Base-by-base conservation (phyloP, 2,888 invertebrate genomes). In the Pseudoips prasinana region DNA sequence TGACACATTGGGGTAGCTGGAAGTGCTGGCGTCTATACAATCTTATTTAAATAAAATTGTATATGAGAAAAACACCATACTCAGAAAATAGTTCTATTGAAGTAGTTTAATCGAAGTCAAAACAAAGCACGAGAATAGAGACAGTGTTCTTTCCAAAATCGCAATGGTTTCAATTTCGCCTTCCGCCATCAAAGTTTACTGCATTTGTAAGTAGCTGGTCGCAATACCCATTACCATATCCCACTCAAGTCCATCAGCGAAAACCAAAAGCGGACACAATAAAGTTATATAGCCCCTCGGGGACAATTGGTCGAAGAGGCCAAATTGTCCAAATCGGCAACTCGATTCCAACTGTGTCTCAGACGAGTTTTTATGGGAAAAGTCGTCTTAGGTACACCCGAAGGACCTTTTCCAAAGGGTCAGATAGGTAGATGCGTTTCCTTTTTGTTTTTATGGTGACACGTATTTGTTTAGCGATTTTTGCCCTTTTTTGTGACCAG, bases 191-290 rank as follows among this genome's bases (percentile, higher is more conserved):
- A 23, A 28, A 42, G 14, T 14, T 14, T 14, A 14, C 14, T 14
- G 14, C 14, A 14, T 2, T 31, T 30, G 17, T 26, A 38, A 40
- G 23, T 18, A 22, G 38, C 39, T 39, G 26, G 24, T 32, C 37
- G 39, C 38, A 22, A 22, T 25, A 22, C 29, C 32, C 29, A 54
- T 55, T 46, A 43, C 51, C 51, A 51, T 55, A 48, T 37, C 42
- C 32, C 48, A 54, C 45, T 54, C 45, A 48, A 39, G 51, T 27
- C 55, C 51, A 55, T 55, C 54, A 55, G 51, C 55, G 39, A 46
- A 48, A 55, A 29, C 34, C 48, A 34, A 43, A 43, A 35, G 32
- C 29, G 9, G 27, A 34, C 40, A 40, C 41, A 51, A 55, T 55
- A 55, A 55, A 55, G 55, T 30, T 23, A 31, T 51, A 37, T 30